Percentiles rank a stretch among this genome's conserved stretches.
Evolutionary conservation across 1,140 invertebrate species (phyloP).

Genomic region (Ceratoteleas bidentatus): DNA sequence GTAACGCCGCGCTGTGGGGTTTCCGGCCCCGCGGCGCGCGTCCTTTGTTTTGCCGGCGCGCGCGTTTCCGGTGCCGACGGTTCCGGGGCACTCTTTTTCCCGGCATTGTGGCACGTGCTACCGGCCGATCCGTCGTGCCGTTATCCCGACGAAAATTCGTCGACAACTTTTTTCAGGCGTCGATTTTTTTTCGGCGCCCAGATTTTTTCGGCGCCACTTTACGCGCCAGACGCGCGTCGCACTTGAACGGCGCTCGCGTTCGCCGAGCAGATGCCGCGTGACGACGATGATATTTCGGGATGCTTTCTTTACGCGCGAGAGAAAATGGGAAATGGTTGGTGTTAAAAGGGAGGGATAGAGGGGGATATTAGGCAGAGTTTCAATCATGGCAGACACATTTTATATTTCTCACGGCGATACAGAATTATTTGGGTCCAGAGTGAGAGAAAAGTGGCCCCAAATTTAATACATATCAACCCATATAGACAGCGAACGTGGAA

Average conservation of each 20-base stretch:
- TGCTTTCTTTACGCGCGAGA: slow-evolving; percentile 31
- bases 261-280: slow-evolving; percentile 69
- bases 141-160: slow-evolving; percentile 4
- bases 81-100: slow-evolving; percentile 7
- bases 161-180: background rate
- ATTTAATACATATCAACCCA: no score
- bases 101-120: slow-evolving; percentile 67
- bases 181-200: no score
- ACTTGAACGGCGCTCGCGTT: slow-evolving; percentile 59
- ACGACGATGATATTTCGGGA: slow-evolving; percentile 67
- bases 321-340: slow-evolving; percentile 51
- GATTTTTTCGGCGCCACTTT: slow-evolving; percentile 58
- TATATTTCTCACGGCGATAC: background rate
- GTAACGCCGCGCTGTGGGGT: slow-evolving; percentile 70
- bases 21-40: slow-evolving; percentile 58
- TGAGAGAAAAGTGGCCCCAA: no score
- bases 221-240: slow-evolving; percentile 44
- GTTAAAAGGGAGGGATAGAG: slow-evolving; percentile 25
- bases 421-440: background rate
- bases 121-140: background rate
- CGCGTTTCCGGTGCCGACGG: slow-evolving; percentile 77
- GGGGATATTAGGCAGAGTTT: background rate
- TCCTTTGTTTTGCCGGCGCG: slow-evolving; percentile 72
- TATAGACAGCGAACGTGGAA: no score
- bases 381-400: background rate